Evolutionary conservation across 1,140 invertebrate genomes (phyloP), one percentile per base, ranked within the genome.

Genomic region (Lepidostoma basale): DNA sequence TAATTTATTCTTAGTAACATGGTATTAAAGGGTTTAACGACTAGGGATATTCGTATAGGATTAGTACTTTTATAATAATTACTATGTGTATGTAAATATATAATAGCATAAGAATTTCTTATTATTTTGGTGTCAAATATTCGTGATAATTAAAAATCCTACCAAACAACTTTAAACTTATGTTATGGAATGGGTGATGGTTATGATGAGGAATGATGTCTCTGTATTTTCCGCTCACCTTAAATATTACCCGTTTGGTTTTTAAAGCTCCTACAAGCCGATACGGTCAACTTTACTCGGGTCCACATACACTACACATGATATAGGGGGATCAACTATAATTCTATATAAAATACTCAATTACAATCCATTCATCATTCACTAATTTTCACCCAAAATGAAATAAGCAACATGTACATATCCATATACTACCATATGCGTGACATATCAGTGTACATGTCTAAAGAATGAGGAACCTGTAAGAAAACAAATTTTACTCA

Each of bases 91-190:
- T 67, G 70, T 73, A 65, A 69, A 73, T 62, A 73, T n/a, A n/a
- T n/a, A n/a, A n/a, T 73, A 73, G 67, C 70, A 73, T 73, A 73
- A 73, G 70, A 73, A 73, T 67, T 44, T 69, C 30, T 42, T 67
- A 68, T 60, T 67, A 68, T 59, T 60, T 73, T 73, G 70, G 70
- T 73, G 70, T 73, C 64, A 42, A 69, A 67, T 63, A 62, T 67
- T 69, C 67, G 66, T 73, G 68, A 73, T 33, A 62, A 67, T 72
- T 67, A 58, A 47, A 64, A 69, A 42, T 36, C 45, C 59, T 70
- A 58, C 52, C 18, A 45, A 67, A 58, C 49, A 59, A 65, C 59
- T 25, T 67, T 44, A 66, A 36, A 14, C 18, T 36, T 22, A 33
- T 28, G 26, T 44, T 45, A 47, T 26, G 42, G 28, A 47, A 40